Evolutionary conservation across 2,888 invertebrate genomes (phyloP).

Genomic region (Limenitis camilla): DNA sequence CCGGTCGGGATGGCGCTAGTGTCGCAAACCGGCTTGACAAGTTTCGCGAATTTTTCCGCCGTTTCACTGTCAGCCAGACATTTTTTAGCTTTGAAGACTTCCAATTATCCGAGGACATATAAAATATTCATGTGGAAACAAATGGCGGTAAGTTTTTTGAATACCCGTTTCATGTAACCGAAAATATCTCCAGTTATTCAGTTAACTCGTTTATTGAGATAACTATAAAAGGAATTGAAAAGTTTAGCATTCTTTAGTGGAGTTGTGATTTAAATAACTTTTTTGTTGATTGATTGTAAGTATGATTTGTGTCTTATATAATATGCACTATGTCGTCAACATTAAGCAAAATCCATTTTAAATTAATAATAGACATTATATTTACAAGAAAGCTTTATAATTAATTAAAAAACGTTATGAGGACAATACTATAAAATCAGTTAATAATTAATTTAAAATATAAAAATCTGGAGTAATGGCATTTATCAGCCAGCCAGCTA

Average conservation of each 20-base stretch:
- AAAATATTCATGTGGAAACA: slow-evolving; percentile 10
- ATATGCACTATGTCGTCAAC: too few relatives aligned
- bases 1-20: slow-evolving; percentile 30
- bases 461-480: too few relatives aligned
- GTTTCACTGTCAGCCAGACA: slow-evolving; percentile 26
- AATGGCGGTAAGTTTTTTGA: not conserved
- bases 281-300: too few relatives aligned
- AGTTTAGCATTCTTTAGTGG: not conserved
- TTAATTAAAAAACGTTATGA: too few relatives aligned
- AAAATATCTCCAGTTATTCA: not conserved
- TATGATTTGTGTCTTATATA: too few relatives aligned
- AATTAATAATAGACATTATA: too few relatives aligned
- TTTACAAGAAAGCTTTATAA: too few relatives aligned
- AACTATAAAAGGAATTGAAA: not conserved
- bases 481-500: too few relatives aligned
- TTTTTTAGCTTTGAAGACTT: slow-evolving; percentile 25
- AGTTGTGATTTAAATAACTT: too few relatives aligned
- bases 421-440: too few relatives aligned
- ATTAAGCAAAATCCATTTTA: too few relatives aligned
- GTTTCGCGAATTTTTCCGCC: slow-evolving; percentile 31
- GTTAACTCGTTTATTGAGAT: not conserved
- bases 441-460: too few relatives aligned
- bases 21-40: slow-evolving; percentile 28
- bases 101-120: slow-evolving; percentile 16
- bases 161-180: not conserved